Evolutionary conservation across 1,140 invertebrate genomes (phyloP).

Genomic region (Dendroctonus ponderosae): DNA sequence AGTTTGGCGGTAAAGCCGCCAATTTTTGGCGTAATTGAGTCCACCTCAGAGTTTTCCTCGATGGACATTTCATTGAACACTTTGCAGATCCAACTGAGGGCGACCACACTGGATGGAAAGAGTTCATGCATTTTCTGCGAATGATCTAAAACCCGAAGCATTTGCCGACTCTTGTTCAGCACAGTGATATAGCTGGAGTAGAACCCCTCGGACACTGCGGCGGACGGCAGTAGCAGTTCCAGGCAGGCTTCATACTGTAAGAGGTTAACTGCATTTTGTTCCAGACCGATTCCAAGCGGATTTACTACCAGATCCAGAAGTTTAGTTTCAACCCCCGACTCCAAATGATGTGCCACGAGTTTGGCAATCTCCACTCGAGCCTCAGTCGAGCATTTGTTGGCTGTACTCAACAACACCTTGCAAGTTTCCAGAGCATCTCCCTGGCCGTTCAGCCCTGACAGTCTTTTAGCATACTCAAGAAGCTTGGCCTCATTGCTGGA

Average conservation of each 20-base stretch:
- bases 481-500: conserved; percentile 38
- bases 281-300: background rate
- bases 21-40: conserved; percentile 52
- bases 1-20: conserved; percentile 53
- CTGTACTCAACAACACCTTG: conserved; percentile 2
- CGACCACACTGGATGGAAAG: conserved; percentile 54
- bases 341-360: conserved; percentile 8
- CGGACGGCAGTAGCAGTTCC: background rate
- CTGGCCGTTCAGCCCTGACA: conserved; percentile 24
- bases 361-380: conserved; percentile 17
- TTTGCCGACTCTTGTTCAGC: conserved; percentile 55
- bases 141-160: conserved; percentile 51
- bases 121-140: conserved; percentile 54
- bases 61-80: conserved; percentile 55
- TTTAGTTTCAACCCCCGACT: conserved; percentile 6
- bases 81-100: conserved; percentile 63
- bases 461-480: conserved; percentile 40
- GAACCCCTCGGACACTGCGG: conserved; percentile 42
- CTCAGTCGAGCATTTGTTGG: conserved; percentile 14
- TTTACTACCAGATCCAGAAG: conserved; percentile 6
- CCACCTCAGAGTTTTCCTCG: conserved; percentile 45
- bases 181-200: conserved; percentile 59
- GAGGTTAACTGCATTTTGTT: background rate
- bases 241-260: conserved; percentile 31
- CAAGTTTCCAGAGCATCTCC: conserved; percentile 24